Evolutionary conservation across 2,888 invertebrate species (phyloP), one percentile per base, ranked within the genome.

Genomic region (Dorcus parallelipipedus): DNA sequence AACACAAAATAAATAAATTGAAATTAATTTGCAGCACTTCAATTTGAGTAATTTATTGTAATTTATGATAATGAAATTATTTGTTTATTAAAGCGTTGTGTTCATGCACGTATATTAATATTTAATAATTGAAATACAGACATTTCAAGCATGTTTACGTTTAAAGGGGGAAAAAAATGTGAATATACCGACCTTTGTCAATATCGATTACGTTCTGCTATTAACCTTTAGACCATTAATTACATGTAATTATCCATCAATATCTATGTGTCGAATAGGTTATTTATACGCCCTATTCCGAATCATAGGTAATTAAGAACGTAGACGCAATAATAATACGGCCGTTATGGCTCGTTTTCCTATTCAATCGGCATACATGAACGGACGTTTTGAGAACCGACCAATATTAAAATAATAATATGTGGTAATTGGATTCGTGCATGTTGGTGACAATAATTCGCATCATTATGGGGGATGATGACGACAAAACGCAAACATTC

Each of bases 201-300:
- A 54, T 50, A 57, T 45, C 41, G 49, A 60, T 60, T 60, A 56
- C 40, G 48, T 49, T 10, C 33, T 39, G 57, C 50, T 60, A 60
- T 57, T 60, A 57, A 60, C 57, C 60, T 57, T 60, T 60, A 57
- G 41, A 58, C 60, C 58, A 50, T 56, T 60, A 60, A 60, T 56
- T 56, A 56, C 45, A 45, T 20, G 45, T 48, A 52, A 56, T 52
- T 59, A 59, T 56, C 52, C 43, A 55, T 47, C 45, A 56, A 41
- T 52, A 56, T 45, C 42, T 14, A 42, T 42, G 42, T 42, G 9
- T 45, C 45, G 45, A 45, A 9, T 45, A 45, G 45, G 45, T 14
- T 45, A 45, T 45, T 45, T 45, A 45, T 45, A 45, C 45, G 9
- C 4, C n/a, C 20, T 20, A 45, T 9, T 43, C 17, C 45, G 23